A percentile compares a stretch with the other conserved stretches of the same genome.
Conservation (phyloP, 64 coral and sea anemone species). For the Platygyra sinensis region DNA sequence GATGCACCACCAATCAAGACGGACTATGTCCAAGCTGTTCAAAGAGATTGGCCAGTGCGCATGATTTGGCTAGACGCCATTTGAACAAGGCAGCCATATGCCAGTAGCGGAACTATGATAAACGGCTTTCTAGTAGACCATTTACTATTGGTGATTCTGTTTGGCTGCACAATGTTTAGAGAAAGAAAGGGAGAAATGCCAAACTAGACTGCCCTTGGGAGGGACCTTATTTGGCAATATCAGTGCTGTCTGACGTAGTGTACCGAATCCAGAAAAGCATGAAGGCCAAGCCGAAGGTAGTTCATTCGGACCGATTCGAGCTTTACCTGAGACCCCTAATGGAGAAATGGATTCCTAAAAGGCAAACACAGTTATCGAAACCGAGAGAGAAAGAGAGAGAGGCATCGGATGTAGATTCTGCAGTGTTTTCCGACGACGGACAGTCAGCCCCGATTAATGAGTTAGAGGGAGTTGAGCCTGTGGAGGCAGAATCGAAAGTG, state of each 20-base stretch:
- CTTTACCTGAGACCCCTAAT: slow-evolving; percentile 37
- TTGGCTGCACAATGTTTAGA: slow-evolving; percentile 39
- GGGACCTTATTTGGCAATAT: slow-evolving; percentile 28
- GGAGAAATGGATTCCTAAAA: slow-evolving; percentile 22
- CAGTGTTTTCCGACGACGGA: background rate
- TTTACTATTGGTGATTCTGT: slow-evolving; percentile 43
- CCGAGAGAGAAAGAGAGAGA: background rate
- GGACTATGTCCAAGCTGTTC: background rate
- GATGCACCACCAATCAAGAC: slow-evolving; percentile 4
- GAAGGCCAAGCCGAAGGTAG: slow-evolving; percentile 41
- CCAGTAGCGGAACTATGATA: slow-evolving; percentile 64
- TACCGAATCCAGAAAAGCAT: slow-evolving; percentile 43
- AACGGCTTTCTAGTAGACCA: slow-evolving; percentile 8
- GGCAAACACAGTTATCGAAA: background rate
- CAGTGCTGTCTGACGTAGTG: slow-evolving; percentile 49
- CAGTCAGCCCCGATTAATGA: background rate
- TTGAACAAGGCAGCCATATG: slow-evolving; percentile 26
- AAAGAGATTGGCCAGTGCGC: slow-evolving; percentile 23
- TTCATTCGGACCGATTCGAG: slow-evolving; percentile 38
- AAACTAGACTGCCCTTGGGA: slow-evolving; percentile 47
- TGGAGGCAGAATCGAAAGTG: background rate
- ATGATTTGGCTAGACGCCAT: background rate
- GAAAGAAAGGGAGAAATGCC: slow-evolving; percentile 37
- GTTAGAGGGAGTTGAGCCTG: background rate
- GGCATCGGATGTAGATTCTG: background rate